Conservation (phyloP, 2,888 invertebrate species). For the Zhengitettix transpicula region DNA sequence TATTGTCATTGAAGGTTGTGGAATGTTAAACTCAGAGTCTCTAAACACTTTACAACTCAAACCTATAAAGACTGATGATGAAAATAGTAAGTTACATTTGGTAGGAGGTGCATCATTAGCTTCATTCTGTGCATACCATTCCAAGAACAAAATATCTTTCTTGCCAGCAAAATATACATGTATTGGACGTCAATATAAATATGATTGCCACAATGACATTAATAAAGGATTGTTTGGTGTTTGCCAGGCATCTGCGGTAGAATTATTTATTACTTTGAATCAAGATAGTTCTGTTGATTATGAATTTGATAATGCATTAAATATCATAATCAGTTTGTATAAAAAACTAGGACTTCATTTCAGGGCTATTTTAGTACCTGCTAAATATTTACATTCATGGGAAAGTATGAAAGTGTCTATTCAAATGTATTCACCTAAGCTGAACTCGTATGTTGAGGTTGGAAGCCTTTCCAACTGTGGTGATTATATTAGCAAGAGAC, state of each 20-base stretch:
- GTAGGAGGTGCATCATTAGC: constrained; percentile 57
- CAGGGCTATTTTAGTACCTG: constrained; percentile 41
- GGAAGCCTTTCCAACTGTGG: constrained; percentile 55
- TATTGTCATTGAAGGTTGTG: constrained; percentile 57
- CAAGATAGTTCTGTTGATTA: constrained; percentile 32
- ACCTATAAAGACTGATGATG: constrained; percentile 6
- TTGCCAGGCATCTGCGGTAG: constrained; percentile 49
- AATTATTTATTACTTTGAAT: constrained; percentile 41
- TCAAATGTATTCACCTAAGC: constrained; percentile 55
- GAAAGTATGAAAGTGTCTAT: constrained; percentile 53
- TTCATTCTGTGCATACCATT: constrained; percentile 55
- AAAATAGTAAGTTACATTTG: constrained; percentile 44
- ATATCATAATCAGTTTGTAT: constrained; percentile 39
- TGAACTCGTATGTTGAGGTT: constrained; percentile 48
- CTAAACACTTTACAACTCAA: not conserved
- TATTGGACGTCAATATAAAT: constrained; percentile 51
- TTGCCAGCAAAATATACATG: constrained; percentile 55
- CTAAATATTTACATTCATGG: constrained; percentile 38
- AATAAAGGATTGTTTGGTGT: constrained; percentile 42
- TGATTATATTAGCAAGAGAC: constrained; percentile 59
- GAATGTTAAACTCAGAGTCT: constrained; percentile 29
- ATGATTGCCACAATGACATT: constrained; percentile 23
- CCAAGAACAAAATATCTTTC: constrained; percentile 45
- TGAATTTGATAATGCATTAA: constrained; percentile 37
- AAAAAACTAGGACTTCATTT: constrained; percentile 48